Percentiles rank a stretch among this genome's conserved stretches.
These are phyloP conservation scores for Bothrops jararaca DNA, from an alignment of 2,113 vertebrate genomes.

Conservation along the genomic window DNA sequence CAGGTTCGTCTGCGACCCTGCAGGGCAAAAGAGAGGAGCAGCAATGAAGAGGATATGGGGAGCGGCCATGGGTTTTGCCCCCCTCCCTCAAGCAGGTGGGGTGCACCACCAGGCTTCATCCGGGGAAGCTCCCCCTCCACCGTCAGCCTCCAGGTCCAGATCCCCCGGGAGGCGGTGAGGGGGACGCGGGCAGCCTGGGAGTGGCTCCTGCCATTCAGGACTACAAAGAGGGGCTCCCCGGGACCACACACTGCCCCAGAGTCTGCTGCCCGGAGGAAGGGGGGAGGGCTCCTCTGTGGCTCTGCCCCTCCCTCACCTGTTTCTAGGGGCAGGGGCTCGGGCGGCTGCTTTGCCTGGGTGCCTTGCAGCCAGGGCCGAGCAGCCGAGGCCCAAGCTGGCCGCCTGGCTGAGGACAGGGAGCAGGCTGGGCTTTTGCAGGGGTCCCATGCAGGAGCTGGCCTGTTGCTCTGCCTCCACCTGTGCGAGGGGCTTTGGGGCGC, in stretches of 20 bases:
- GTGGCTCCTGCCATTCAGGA: neutral
- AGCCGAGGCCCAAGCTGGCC: neutral
- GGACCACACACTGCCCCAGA: neutral
- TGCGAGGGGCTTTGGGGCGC: accelerated
- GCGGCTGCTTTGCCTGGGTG: too few relatives aligned
- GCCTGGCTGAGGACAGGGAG: neutral
- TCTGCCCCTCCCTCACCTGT: neutral
- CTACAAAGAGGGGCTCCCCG: neutral
- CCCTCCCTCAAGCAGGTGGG: neutral
- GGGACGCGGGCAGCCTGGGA: neutral
- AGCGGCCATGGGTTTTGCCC: too few relatives aligned
- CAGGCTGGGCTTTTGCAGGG: neutral
- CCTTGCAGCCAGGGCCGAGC: neutral
- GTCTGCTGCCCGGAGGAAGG: neutral
- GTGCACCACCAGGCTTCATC: neutral
- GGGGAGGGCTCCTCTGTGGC: accelerated
- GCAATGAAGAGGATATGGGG: neutral
- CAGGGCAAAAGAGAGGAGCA: neutral
- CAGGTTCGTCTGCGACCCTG: constrained; percentile 97
- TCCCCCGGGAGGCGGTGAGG: too few relatives aligned
- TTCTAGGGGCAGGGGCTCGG: too few relatives aligned
- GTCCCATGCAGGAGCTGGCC: neutral
- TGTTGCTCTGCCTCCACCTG: neutral
- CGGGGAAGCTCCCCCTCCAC: neutral
- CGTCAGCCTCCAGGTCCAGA: too few relatives aligned